Percentiles rank a stretch among this genome's conserved stretches.
phyloP scores from a whole-genome alignment of 2,888 invertebrate species.

The Temnothorax unifasciatus region DNA sequence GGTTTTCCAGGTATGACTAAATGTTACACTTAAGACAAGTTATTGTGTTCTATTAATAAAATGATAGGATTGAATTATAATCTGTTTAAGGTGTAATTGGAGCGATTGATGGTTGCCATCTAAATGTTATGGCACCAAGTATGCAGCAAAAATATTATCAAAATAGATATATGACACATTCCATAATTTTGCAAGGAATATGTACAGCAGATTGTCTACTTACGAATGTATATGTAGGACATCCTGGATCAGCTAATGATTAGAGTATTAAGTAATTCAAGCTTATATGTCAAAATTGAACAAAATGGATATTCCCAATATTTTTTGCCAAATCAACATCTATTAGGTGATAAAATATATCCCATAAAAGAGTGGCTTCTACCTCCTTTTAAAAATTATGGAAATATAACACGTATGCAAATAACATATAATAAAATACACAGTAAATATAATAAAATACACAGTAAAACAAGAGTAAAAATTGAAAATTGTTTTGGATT shows the following conservation, averaged over 20 bases:
- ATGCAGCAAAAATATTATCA: slow-evolving; percentile 11
- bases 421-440: too few species aligned
- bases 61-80: slow-evolving; percentile 5
- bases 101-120: slow-evolving; percentile 14
- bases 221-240: slow-evolving; percentile 2
- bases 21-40: background rate
- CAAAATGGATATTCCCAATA: slow-evolving; percentile 16
- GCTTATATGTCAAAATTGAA: background rate
- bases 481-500: too few species aligned
- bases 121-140: slow-evolving; percentile 30
- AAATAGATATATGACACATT: slow-evolving; percentile 29
- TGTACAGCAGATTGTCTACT: slow-evolving; percentile 1
- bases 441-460: too few species aligned
- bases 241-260: slow-evolving; percentile 33
- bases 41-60: slow-evolving; percentile 15
- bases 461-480: too few species aligned
- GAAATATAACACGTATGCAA: background rate
- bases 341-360: slow-evolving; percentile 35
- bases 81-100: slow-evolving; percentile 13
- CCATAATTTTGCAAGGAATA: slow-evolving; percentile 28
- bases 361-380: slow-evolving; percentile 11
- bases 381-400: slow-evolving; percentile 23
- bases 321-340: background rate
- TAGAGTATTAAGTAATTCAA: slow-evolving; percentile 18
- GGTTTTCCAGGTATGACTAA: background rate